Base-by-base conservation (phyloP, 2,113 vertebrate genomes). In the Phaetusa simplex region DNA sequence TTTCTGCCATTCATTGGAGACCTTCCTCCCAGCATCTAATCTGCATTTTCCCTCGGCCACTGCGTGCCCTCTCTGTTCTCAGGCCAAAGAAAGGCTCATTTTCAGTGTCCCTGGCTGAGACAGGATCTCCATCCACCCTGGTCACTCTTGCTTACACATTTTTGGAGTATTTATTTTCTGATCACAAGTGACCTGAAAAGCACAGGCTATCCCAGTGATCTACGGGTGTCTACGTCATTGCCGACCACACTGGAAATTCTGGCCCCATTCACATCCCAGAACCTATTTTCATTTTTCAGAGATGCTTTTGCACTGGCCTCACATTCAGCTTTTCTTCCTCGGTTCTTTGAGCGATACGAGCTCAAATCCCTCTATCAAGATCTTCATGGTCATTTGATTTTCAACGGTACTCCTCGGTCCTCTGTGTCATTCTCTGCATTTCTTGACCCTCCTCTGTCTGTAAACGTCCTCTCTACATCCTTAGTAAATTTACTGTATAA, bases 1-100 rank as follows among this genome's bases (percentile, higher is more conserved):
- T 7, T 86, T 50, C 36, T 0, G 0, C 5, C 2, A 2, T 16
- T 12, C 24, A 22, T 8, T 34, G 14, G 20, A 49, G 59, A 49
- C 66, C 26, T 55, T 49, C n/a, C 26, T 73, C 45, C 40, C 73
- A 84, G 21, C 53, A 40, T 12, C 27, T 27, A 6, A 38, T 10
- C 47, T 13, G 34, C 1, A 0, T 42, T 84, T 53, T 26, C 5
- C 61, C 47, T 47, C 21, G 30, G 52, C n/a, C 24, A 40, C 38
- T 22, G 10, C 21, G 4, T 3, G 34, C 1, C 45, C 12, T 1
- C 29, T 53, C 27, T 26, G 29, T 2, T 20, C 13, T 13, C 32
- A 40, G 40, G 16, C 22, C 62, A 56, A 36, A 49, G 26, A 12
- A 42, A 42, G 21, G 42, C n/a, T 49, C 21, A 2, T 36, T 69